Evolutionary conservation across 1,140 invertebrate species (phyloP).

Genomic region (Helicorthomorpha holstii): DNA sequence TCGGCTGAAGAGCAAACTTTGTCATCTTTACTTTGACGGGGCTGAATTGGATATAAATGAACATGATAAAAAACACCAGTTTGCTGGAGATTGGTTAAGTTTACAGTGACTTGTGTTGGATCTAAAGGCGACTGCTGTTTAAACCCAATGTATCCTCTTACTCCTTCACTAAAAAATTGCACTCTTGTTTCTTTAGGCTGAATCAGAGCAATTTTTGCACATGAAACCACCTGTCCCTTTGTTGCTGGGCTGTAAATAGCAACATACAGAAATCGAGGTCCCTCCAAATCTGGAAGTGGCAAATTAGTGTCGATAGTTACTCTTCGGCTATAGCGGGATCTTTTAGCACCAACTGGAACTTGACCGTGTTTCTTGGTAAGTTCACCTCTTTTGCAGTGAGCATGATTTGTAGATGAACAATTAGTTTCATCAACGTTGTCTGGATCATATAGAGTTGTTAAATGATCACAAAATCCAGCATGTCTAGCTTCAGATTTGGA

Average conservation of each 20-base stretch:
- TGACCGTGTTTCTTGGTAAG: slow-evolving; percentile 57
- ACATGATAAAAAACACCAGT: slow-evolving; percentile 31
- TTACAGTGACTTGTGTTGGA: slow-evolving; percentile 60
- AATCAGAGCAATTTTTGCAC: slow-evolving; percentile 50
- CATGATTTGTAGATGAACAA: slow-evolving; percentile 22
- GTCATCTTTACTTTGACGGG: slow-evolving; percentile 16
- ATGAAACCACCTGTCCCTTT: slow-evolving; percentile 57
- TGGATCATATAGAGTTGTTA: slow-evolving; percentile 71
- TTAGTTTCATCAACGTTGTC: slow-evolving; percentile 40
- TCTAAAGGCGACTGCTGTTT: slow-evolving; percentile 67
- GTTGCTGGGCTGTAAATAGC: slow-evolving; percentile 67
- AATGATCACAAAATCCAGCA: slow-evolving; percentile 44
- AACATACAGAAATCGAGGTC: slow-evolving; percentile 54
- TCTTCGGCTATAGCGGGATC: slow-evolving; percentile 14
- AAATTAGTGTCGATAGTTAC: slow-evolving; percentile 18
- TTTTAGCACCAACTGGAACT: slow-evolving; percentile 22
- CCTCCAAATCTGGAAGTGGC: slow-evolving; percentile 40
- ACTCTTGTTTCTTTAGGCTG: slow-evolving; percentile 32
- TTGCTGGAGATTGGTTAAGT: slow-evolving; percentile 37
- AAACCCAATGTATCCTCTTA: slow-evolving; percentile 60
- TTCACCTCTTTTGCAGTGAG: slow-evolving; percentile 47
- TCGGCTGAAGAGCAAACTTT: slow-evolving; percentile 24
- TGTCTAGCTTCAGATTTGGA: slow-evolving; percentile 17
- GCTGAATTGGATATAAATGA: slow-evolving; percentile 31
- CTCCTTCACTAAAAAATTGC: slow-evolving; percentile 56